A percentile compares a stretch with the other conserved stretches of the same genome.
Evolutionary conservation across 2,888 invertebrate genomes (phyloP).

Genomic region (Catotricha subobsoleta): DNA sequence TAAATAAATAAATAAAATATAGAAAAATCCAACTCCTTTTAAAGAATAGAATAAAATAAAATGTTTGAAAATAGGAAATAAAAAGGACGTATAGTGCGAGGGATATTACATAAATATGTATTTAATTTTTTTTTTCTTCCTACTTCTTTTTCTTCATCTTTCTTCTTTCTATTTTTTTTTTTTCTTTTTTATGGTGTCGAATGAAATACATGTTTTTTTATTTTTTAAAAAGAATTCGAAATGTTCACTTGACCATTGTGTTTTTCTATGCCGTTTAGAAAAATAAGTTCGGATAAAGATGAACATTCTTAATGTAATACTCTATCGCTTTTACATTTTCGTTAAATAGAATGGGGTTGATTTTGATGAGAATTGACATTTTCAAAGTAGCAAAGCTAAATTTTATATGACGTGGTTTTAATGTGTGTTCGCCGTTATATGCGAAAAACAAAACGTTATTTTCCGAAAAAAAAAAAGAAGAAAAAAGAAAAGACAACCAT

Average conservation of each 20-base stretch:
- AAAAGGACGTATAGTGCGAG: neutral
- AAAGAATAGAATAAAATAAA: too few species aligned
- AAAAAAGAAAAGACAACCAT: too few species aligned
- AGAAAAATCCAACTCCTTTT: slow-evolving; percentile 2
- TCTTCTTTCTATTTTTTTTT: too few species aligned
- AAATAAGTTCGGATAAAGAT: neutral
- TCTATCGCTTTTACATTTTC: neutral
- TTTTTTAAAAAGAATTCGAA: slow-evolving; percentile 2
- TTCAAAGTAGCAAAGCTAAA: slow-evolving; percentile 1
- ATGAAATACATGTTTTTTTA: neutral
- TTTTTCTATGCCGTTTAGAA: too few species aligned
- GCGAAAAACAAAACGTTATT: too few species aligned
- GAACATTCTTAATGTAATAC: neutral
- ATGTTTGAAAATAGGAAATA: slow-evolving; percentile 1
- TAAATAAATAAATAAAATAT: too few species aligned
- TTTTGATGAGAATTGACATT: slow-evolving; percentile 3
- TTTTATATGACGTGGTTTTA: slow-evolving; percentile 1
- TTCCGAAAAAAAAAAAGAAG: too few species aligned
- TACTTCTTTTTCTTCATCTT: too few species aligned
- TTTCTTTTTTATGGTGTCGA: too few species aligned
- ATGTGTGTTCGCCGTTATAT: too few species aligned
- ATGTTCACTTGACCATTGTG: slow-evolving; percentile 3
- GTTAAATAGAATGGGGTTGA: slow-evolving; percentile 1
- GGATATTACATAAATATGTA: slow-evolving; percentile 3
- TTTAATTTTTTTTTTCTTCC: too few species aligned